Evolutionary conservation across 1,140 invertebrate species (phyloP).

Genomic region (Panagrolaimus sp.): DNA sequence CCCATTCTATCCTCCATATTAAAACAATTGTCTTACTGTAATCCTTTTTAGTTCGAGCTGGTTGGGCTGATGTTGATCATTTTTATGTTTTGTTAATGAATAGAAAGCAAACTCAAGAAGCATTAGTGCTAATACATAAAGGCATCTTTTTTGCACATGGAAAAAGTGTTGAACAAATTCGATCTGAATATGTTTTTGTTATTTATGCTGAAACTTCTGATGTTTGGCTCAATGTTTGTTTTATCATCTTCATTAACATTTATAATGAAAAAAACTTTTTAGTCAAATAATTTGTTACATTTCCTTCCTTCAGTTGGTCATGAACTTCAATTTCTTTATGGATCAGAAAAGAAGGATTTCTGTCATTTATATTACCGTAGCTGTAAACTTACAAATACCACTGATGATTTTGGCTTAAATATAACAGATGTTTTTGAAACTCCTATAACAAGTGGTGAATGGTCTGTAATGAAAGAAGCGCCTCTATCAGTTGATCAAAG

Average conservation of each 20-base stretch:
- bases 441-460: slow-evolving; percentile 26
- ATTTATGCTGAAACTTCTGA: slow-evolving; percentile 34
- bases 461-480: slow-evolving; percentile 40
- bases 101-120: slow-evolving; percentile 28
- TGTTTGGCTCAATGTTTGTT: slow-evolving; percentile 39
- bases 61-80: neutral
- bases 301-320: slow-evolving; percentile 29
- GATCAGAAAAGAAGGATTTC: slow-evolving; percentile 36
- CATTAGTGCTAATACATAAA: slow-evolving; percentile 25
- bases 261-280: neutral
- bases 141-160: neutral
- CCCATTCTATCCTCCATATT: too few relatives aligned
- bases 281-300: slow-evolving; percentile 36
- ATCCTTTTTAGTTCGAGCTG: neutral
- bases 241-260: neutral
- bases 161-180: slow-evolving; percentile 14
- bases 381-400: neutral
- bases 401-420: neutral
- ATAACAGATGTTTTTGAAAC: neutral
- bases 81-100: slow-evolving; percentile 30
- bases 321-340: slow-evolving; percentile 30
- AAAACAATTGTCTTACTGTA: too few relatives aligned
- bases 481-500: slow-evolving; percentile 32
- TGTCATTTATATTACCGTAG: slow-evolving; percentile 38
- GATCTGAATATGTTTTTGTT: slow-evolving; percentile 15